Percentiles rank a stretch among this genome's conserved stretches.
phyloP scores from a whole-genome alignment of 37 sponge, comb jelly and placozoan genomes.

The Cliona cf. orientalis region DNA sequence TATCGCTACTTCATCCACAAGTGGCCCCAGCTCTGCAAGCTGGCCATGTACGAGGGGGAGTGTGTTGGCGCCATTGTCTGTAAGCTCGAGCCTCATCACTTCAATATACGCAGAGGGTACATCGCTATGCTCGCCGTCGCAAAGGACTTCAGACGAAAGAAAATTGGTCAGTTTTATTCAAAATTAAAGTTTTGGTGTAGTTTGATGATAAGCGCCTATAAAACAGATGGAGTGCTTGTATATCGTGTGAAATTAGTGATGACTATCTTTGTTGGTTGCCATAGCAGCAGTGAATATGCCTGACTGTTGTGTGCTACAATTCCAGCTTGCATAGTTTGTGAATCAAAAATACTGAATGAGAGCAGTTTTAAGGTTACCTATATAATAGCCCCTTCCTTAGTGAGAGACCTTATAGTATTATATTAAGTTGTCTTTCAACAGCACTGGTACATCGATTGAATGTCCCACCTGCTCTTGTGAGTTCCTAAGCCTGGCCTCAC shows the following conservation, averaged over 20 bases:
- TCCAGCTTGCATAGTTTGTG: too few species aligned
- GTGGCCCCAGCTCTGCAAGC: slow-evolving; percentile 92
- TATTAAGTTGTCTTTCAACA: too few species aligned
- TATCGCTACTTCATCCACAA: slow-evolving; percentile 98
- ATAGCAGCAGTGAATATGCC: too few species aligned
- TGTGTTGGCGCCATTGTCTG: slow-evolving; percentile 97
- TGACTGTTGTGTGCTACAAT: not conserved
- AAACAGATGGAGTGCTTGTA: not conserved
- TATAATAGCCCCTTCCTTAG: too few species aligned
- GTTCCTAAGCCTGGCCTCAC: too few species aligned
- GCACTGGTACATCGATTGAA: too few species aligned
- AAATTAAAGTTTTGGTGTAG: not conserved
- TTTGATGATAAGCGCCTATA: too few species aligned
- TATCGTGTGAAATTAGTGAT: not conserved
- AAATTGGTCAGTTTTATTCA: slow-evolving; percentile 73
- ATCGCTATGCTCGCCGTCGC: slow-evolving; percentile 99
- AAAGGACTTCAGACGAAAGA: slow-evolving; percentile 81
- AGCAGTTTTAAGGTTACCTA: too few species aligned
- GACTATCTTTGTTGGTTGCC: too few species aligned
- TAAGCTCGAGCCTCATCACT: slow-evolving; percentile 81
- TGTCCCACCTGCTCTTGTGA: too few species aligned
- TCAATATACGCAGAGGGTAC: slow-evolving; percentile 82
- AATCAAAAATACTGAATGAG: too few species aligned
- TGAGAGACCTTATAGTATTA: too few species aligned
- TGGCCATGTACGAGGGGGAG: slow-evolving; percentile 73